These are phyloP conservation scores for Riptortus pedestris DNA, from an alignment of 1,140 invertebrate species.

Conservation along the genomic window DNA sequence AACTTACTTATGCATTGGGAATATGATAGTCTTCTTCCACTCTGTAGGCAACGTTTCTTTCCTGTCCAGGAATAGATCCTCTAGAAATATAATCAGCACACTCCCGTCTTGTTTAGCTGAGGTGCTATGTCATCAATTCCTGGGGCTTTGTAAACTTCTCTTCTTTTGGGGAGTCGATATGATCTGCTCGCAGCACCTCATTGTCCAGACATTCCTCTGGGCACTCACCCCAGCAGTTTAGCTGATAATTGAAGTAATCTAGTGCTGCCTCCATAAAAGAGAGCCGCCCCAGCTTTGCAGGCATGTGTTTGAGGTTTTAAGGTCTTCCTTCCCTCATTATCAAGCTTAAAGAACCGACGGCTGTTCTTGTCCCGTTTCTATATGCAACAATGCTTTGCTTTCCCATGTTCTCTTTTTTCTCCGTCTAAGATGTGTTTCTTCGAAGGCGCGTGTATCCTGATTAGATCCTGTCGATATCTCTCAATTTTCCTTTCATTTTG, in stretches of 20 bases:
- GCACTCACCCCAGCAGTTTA: not conserved
- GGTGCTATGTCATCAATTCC: not conserved
- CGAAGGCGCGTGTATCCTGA: too few relatives aligned
- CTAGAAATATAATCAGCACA: not conserved
- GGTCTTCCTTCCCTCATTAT: not conserved
- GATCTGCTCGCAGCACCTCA: not conserved
- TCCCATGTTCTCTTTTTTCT: slow-evolving; percentile 9
- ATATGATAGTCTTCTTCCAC: not conserved
- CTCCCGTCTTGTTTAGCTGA: not conserved
- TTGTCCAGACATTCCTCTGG: not conserved
- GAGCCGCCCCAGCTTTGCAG: not conserved
- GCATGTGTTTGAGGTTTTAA: not conserved
- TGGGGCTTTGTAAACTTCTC: not conserved
- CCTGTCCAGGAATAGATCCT: not conserved
- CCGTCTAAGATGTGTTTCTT: not conserved
- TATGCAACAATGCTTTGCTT: not conserved
- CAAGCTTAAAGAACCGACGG: not conserved
- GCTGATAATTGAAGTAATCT: not conserved
- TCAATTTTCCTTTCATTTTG: not conserved
- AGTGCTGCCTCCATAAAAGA: not conserved
- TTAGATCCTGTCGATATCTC: not conserved
- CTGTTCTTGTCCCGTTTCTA: not conserved
- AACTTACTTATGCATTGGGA: not conserved
- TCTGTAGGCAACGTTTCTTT: not conserved
- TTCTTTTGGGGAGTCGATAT: not conserved